Evolutionary conservation across 2,888 invertebrate species (phyloP).

Genomic region (Netelia virgata): DNA sequence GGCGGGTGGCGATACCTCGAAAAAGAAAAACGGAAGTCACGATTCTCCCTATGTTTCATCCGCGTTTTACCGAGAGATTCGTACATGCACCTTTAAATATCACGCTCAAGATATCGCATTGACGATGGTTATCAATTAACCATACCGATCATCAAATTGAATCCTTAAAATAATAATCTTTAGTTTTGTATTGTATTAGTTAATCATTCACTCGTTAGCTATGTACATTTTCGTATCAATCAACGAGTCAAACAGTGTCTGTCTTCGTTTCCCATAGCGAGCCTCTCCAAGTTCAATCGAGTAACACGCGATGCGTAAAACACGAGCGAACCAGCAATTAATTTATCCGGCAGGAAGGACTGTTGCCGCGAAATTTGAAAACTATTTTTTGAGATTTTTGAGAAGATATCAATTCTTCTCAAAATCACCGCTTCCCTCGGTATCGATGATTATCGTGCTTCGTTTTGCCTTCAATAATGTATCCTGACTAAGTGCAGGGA

Average conservation of each 20-base stretch:
- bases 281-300: constrained; percentile 5
- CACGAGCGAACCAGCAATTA: not conserved
- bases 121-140: not conserved
- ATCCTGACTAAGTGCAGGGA: constrained; percentile 88
- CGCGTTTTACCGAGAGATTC: constrained; percentile 27
- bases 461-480: constrained; percentile 74
- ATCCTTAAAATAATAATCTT: not conserved
- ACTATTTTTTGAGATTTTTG: too few relatives aligned
- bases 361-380: constrained; percentile 29
- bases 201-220: constrained; percentile 26
- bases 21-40: constrained; percentile 51
- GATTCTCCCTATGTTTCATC: not conserved
- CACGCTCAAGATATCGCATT: constrained; percentile 22
- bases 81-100: not conserved
- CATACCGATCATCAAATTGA: constrained; percentile 23
- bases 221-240: constrained; percentile 55
- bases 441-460: constrained; percentile 77
- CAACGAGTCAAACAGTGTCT: constrained; percentile 18
- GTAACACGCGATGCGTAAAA: constrained; percentile 14
- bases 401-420: constrained; percentile 78
- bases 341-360: constrained; percentile 1
- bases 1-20: not conserved
- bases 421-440: constrained; percentile 75
- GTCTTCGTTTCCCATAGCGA: not conserved
- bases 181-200: constrained; percentile 35